Conservation (phyloP, 2,888 invertebrate species). For the Anarsia innoxiella region DNA sequence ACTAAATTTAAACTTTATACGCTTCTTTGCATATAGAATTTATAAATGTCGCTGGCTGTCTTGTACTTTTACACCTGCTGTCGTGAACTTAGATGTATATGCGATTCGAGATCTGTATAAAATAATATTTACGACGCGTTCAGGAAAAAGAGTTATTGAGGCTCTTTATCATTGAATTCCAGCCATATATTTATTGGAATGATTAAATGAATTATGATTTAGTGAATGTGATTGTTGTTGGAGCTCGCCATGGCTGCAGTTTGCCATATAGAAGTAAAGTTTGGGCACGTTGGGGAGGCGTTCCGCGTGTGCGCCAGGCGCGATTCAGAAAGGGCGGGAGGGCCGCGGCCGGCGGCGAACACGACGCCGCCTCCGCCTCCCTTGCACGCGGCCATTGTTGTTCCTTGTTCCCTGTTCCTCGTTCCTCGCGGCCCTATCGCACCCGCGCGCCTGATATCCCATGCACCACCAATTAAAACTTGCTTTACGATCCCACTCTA, state of each 20-base stretch:
- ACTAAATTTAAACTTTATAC: conserved; percentile 34
- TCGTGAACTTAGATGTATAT: conserved; percentile 1
- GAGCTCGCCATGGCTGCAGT: too few species aligned
- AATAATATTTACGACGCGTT: too few species aligned
- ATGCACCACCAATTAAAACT: conserved; percentile 55
- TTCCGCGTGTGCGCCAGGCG: conserved; percentile 28
- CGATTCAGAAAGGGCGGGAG: conserved; percentile 45
- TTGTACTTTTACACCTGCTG: conserved; percentile 11
- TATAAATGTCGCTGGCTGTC: conserved; percentile 18
- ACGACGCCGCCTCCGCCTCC: conserved; percentile 58
- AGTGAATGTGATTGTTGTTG: too few species aligned
- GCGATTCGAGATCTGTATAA: too few species aligned
- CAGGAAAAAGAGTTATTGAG: too few species aligned
- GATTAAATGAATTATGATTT: too few species aligned
- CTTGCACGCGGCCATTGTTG: conserved; percentile 61
- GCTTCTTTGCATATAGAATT: conserved; percentile 27
- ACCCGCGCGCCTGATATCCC: conserved; percentile 34
- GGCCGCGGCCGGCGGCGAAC: conserved; percentile 49
- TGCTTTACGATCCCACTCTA: conserved; percentile 46
- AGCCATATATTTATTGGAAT: too few species aligned
- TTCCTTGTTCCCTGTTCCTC: conserved; percentile 16
- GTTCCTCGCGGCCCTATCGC: conserved; percentile 28
- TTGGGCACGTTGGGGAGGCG: conserved; percentile 31
- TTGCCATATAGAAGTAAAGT: too few species aligned
- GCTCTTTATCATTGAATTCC: too few species aligned